Evolutionary conservation across 1,140 invertebrate genomes (phyloP).

Genomic region (Macrobrachium rosenbergii): DNA sequence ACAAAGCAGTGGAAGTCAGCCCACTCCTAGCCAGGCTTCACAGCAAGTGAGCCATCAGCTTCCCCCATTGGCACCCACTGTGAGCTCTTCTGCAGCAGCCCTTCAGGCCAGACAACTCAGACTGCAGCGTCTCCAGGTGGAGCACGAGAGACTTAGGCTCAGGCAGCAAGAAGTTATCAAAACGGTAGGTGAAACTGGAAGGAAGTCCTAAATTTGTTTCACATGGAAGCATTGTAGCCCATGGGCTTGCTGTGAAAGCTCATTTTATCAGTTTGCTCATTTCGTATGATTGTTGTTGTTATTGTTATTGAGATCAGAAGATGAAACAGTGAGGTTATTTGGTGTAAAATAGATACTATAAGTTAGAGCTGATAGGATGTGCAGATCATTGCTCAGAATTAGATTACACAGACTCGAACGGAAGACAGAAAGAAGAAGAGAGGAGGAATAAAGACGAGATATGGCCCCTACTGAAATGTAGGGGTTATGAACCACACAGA

Average conservation of each 20-base stretch:
- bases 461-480: no score
- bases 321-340: no score
- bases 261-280: neutral
- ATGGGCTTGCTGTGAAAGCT: no score
- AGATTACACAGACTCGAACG: no score
- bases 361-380: no score
- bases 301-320: neutral
- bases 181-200: slow-evolving; percentile 75
- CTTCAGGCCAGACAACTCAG: slow-evolving; percentile 80
- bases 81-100: slow-evolving; percentile 64
- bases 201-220: no score
- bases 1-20: slow-evolving; percentile 65
- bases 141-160: slow-evolving; percentile 87
- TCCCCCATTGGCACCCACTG: slow-evolving; percentile 46
- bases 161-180: slow-evolving; percentile 89
- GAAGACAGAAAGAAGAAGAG: no score
- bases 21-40: slow-evolving; percentile 69
- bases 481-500: no score
- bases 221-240: no score
- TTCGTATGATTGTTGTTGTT: neutral
- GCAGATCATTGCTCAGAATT: no score
- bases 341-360: no score
- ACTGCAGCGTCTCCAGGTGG: slow-evolving; percentile 86
- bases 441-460: no score
- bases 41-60: slow-evolving; percentile 51